phyloP scores from a whole-genome alignment of 2,797 vertebrate species.

The Octomys mimax region DNA sequence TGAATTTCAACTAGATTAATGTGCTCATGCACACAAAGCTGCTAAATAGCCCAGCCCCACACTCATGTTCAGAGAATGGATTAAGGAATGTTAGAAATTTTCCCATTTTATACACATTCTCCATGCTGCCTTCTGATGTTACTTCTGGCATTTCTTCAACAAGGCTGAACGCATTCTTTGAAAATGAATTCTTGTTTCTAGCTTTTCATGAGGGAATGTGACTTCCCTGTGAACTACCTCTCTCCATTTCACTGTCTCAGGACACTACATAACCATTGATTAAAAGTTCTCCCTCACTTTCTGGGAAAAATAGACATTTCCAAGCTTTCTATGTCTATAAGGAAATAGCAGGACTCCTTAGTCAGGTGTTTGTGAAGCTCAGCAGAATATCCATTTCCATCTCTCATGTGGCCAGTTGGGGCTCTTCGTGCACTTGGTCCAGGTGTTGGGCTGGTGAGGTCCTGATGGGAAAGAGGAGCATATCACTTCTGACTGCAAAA shows the following conservation, averaged over 20 bases:
- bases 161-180: background rate
- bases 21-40: slow-evolving; percentile 20
- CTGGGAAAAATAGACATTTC: background rate
- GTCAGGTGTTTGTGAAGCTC: background rate
- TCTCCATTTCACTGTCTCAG: slow-evolving; percentile 1
- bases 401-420: background rate
- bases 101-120: background rate
- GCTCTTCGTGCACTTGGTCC: background rate
- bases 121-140: background rate
- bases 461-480: background rate
- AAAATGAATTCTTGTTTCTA: slow-evolving; percentile 37
- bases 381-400: background rate
- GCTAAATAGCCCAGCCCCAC: background rate
- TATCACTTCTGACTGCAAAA: background rate
- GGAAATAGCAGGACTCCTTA: background rate
- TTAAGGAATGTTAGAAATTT: background rate
- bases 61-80: background rate
- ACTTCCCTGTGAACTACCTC: background rate
- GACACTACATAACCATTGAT: background rate
- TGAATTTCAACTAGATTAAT: slow-evolving; percentile 73
- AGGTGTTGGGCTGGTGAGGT: background rate
- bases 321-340: background rate
- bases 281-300: background rate
- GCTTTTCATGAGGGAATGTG: background rate
- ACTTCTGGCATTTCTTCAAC: slow-evolving; percentile 3